A percentile compares a stretch with the other conserved stretches of the same genome.
Conservation (phyloP, 1,140 invertebrate genomes). For the Scylla paramamosain region DNA sequence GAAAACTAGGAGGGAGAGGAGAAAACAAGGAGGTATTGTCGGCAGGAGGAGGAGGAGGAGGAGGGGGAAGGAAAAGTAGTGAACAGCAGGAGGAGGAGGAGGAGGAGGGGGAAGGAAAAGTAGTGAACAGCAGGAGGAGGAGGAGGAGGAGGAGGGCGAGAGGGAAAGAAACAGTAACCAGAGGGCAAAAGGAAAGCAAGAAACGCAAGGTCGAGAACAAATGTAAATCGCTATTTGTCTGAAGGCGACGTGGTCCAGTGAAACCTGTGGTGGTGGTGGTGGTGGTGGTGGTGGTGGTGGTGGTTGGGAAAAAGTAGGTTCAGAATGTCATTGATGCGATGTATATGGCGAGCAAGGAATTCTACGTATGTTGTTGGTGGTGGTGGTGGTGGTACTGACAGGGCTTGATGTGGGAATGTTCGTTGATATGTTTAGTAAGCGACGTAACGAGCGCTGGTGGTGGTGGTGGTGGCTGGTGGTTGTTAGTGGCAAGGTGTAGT, state of each 20-base stretch:
- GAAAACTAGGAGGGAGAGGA: not conserved
- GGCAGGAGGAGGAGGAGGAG: too few relatives aligned
- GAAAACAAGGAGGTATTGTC: too few relatives aligned
- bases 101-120: not conserved
- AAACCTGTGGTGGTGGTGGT: not conserved
- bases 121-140: not conserved
- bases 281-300: not conserved
- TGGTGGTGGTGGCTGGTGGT: too few relatives aligned
- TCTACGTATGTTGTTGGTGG: not conserved
- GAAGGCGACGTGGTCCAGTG: constrained; percentile 4
- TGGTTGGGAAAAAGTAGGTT: too few relatives aligned
- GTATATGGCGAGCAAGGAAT: too few relatives aligned
- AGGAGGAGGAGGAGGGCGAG: not conserved
- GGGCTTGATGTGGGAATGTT: too few relatives aligned
- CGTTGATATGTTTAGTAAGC: too few relatives aligned
- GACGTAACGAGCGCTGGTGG: too few relatives aligned
- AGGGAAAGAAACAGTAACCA: not conserved
- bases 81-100: too few relatives aligned
- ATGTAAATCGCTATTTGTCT: not conserved
- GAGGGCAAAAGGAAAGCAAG: not conserved
- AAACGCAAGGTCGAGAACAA: not conserved
- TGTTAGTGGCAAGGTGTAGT: too few relatives aligned
- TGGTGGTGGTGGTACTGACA: not conserved
- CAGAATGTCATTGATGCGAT: too few relatives aligned
- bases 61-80: not conserved